Base-by-base conservation (phyloP, 2,888 invertebrate species). In the Trichogramma evanescens region DNA sequence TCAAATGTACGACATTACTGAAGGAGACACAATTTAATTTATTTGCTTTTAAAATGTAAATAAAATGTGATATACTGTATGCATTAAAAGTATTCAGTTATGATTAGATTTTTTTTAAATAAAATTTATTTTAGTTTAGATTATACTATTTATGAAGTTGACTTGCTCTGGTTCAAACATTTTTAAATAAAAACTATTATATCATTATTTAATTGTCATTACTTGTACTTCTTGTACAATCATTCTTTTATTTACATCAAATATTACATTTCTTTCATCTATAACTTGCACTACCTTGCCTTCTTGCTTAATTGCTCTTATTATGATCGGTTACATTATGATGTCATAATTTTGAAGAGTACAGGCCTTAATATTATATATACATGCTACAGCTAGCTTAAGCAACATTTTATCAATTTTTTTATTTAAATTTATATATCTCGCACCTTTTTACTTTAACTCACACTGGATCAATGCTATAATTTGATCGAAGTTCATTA, bases 161-260 rank as follows among this genome's bases (percentile, higher is more conserved):
- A 26, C 26, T 26, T 26, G 26, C 26, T 26, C 26, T 26, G 26
- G 26, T 26, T 26, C 26, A 26, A 26, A 26, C 26, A 26, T 26
- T 26, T 26, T 26, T 26, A 26, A 26, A 26, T 26, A 26, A 26
- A 26, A 26, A 26, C 26, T 2, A 26, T 59, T 41, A 41, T 59
- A 63, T 10, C 51, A 62, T 57, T 63, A 58, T 62, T 73, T 74
- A 76, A 76, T 76, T 71, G 75, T 76, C 76, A 76, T 71, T 69
- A 69, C 71, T 70, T 66, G 72, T 76, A 75, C 71, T 72, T 67
- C 67, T 67, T 65, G 59, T 68, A 66, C 58, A 26, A 26, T 26
- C 26, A 26, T 26, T 26, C 26, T 26, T 26, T 26, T 26, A 26
- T 26, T 26, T 26, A 26, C 26, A 26, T 26, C 26, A 26, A 26